Conservation (phyloP, 2,797 vertebrate species). For the Betta splendens region DNA sequence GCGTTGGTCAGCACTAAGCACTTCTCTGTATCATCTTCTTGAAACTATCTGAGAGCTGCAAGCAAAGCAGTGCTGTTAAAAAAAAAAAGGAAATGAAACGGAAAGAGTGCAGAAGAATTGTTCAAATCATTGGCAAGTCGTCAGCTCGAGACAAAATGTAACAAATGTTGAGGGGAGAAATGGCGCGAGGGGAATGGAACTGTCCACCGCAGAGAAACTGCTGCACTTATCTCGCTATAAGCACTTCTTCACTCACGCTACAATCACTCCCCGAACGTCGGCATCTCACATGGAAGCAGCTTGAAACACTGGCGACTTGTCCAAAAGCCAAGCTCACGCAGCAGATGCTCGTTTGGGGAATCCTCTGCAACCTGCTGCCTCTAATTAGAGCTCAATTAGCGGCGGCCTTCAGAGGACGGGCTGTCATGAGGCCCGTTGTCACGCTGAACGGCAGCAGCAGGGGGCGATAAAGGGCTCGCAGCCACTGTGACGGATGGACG, state of each 20-base stretch:
- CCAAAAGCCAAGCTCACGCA: conserved; percentile 27
- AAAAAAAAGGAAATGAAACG: conserved; percentile 38
- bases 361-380: conserved; percentile 61
- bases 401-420: conserved; percentile 44
- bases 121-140: conserved; percentile 24
- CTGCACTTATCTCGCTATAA: not conserved
- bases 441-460: conserved; percentile 18
- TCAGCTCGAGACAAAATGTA: conserved; percentile 14
- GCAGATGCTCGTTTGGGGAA: conserved; percentile 45
- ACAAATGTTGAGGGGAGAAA: conserved; percentile 11
- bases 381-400: conserved; percentile 60
- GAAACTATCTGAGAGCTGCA: conserved; percentile 25
- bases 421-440: conserved; percentile 25
- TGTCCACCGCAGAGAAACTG: not conserved
- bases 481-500: too few relatives aligned
- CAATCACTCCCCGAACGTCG: not conserved
- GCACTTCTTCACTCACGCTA: not conserved
- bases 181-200: conserved; percentile 14
- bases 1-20: not conserved
- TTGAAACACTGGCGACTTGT: not conserved
- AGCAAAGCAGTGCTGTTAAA: conserved; percentile 25
- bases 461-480: conserved; percentile 12
- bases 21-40: conserved; percentile 16
- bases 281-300: not conserved
- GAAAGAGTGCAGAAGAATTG: conserved; percentile 19